These are phyloP conservation scores for Betta splendens DNA, from an alignment of 2,797 vertebrate genomes.

Conservation along the genomic window DNA sequence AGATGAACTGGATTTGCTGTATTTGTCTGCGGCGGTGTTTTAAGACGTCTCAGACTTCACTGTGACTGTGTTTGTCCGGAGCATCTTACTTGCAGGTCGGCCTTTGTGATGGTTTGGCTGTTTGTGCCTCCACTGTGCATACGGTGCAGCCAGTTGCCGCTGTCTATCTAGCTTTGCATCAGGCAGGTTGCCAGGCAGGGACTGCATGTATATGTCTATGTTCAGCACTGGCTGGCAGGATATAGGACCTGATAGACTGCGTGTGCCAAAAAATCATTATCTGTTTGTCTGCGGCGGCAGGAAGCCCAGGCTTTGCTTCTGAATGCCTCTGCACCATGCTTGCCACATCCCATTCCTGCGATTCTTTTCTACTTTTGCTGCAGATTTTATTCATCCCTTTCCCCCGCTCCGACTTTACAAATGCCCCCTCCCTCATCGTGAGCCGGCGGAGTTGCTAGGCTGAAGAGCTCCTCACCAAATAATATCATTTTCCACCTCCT, in stretches of 20 bases:
- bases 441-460: constrained; percentile 59
- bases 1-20: constrained; percentile 7
- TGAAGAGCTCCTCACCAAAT: constrained; percentile 48
- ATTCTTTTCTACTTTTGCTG: background rate
- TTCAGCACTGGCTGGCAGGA: constrained; percentile 19
- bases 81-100: background rate
- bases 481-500: constrained; percentile 34
- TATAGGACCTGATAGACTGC: background rate
- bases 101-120: constrained; percentile 1
- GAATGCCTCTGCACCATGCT: background rate
- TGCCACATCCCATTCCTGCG: background rate
- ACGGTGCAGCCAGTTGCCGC: constrained; percentile 35
- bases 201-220: constrained; percentile 35
- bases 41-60: too few relatives aligned
- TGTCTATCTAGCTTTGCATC: constrained; percentile 51
- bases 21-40: constrained; percentile 6
- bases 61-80: background rate
- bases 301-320: background rate
- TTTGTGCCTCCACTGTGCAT: constrained; percentile 6
- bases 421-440: constrained; percentile 41
- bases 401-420: constrained; percentile 23
- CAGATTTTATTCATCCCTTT: constrained; percentile 1
- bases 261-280: background rate
- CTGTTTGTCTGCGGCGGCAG: background rate
- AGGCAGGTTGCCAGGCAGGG: constrained; percentile 58